Evolutionary conservation across 1,140 invertebrate genomes (phyloP), one percentile per base, ranked within the genome.

Genomic region (Sipha flava): DNA sequence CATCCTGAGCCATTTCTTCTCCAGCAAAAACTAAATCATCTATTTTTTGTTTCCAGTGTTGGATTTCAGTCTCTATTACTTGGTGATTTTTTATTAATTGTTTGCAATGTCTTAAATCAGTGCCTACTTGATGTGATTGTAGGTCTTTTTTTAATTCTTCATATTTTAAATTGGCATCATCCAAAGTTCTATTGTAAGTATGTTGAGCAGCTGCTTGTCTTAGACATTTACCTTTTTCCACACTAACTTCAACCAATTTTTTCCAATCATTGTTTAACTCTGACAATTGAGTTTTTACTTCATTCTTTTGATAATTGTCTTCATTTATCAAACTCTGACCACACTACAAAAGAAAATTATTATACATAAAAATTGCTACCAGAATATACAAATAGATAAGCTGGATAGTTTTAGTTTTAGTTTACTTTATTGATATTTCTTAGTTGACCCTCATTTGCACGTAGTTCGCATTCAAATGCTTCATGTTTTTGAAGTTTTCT

Each of bases 401-500:
- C n/a, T n/a, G n/a, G n/a, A n/a, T n/a, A n/a, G n/a, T n/a, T n/a
- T n/a, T n/a, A n/a, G n/a, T 3, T 43, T 0, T 81, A 81, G 82
- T 85, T 84, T 82, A 88, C 89, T 83, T 94, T 95, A 81, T 95
- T 95, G 5, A 97, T 92, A 57, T 90, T 90, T 49, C 93, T 86
- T 14, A 98, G 86, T 84, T 95, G 93, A 18, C 94, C 94, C 85
- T 96, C 94, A 85, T 97, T 97, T 0, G 95, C 93, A 49, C 94
- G 89, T 7, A 99, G 85, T 85, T 99, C 98, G 23, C 96, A 88
- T 84, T 98, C 96, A 85, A 99, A 98, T 0, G 97, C 97, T 85
- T 98, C 96, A 84, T 99, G 97, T 84, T 98, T 98, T 85, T 98
- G 95, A 3, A 98, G 86, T 85, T 98, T 98, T 3, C 95, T 88